phyloP scores from a whole-genome alignment of 2,888 invertebrate genomes.

The Himalopsyche japonica region DNA sequence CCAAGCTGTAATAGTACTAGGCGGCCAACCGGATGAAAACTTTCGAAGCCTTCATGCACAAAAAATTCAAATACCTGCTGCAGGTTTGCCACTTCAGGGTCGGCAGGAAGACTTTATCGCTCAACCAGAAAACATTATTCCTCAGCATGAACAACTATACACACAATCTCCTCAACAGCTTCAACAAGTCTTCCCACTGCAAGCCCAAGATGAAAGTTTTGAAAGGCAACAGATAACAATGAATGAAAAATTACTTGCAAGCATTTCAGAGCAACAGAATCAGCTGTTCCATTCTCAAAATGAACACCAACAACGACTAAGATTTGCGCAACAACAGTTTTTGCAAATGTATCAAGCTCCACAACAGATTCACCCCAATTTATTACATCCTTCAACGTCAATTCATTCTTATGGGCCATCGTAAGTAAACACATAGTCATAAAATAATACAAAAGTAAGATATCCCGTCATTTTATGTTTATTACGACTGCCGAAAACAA shows the following conservation, averaged over 20 bases:
- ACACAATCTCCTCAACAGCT: neutral
- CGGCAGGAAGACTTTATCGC: neutral
- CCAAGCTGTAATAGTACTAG: conserved; percentile 3
- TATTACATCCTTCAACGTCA: neutral
- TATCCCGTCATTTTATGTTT: too few species aligned
- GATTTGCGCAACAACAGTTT: neutral
- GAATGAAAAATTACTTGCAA: neutral
- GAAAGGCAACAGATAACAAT: neutral
- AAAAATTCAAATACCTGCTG: conserved; percentile 11
- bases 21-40: neutral
- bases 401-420: neutral
- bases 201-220: neutral
- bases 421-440: neutral
- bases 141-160: neutral
- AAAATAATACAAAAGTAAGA: too few species aligned
- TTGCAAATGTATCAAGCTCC: neutral
- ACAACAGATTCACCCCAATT: neutral
- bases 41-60: conserved; percentile 9
- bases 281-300: neutral
- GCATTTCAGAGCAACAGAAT: neutral
- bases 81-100: neutral
- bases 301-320: neutral
- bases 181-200: neutral
- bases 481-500: too few species aligned
- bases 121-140: neutral